A percentile compares a stretch with the other conserved stretches of the same genome.
These are phyloP conservation scores for Lagorchestes hirsutus DNA, from an alignment of 2,797 vertebrate genomes.

Conservation along the genomic window DNA sequence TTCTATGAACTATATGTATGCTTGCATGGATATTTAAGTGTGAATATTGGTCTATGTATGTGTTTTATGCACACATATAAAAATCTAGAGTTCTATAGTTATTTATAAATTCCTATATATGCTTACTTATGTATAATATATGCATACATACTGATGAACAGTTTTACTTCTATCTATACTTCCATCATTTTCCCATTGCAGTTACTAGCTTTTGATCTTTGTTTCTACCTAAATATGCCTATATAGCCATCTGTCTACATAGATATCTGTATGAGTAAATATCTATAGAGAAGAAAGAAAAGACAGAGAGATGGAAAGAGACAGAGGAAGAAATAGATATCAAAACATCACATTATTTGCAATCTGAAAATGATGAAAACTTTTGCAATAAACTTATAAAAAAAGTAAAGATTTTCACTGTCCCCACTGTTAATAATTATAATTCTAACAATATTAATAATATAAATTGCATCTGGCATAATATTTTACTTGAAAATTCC, in stretches of 20 bases:
- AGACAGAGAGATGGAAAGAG: background rate
- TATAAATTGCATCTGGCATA: background rate
- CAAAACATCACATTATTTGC: background rate
- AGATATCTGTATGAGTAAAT: too few species aligned
- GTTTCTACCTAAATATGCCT: background rate
- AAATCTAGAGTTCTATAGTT: background rate
- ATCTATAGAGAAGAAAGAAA: background rate
- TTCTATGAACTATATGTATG: too few species aligned
- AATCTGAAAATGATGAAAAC: background rate
- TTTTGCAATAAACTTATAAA: background rate
- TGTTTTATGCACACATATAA: too few species aligned
- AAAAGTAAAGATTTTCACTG: too few species aligned
- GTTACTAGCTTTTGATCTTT: background rate
- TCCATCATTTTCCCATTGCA: background rate
- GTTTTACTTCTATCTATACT: background rate
- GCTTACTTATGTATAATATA: background rate
- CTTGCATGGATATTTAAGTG: too few species aligned
- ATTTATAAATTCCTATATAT: background rate
- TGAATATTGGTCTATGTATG: too few species aligned
- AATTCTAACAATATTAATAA: background rate
- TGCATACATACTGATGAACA: background rate
- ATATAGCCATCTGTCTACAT: background rate
- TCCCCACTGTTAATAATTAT: too few species aligned
- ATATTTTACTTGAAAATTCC: background rate
- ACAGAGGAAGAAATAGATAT: background rate